These are phyloP conservation scores for Adelphocoris suturalis DNA, from an alignment of 2,888 invertebrate species.

Conservation along the genomic window DNA sequence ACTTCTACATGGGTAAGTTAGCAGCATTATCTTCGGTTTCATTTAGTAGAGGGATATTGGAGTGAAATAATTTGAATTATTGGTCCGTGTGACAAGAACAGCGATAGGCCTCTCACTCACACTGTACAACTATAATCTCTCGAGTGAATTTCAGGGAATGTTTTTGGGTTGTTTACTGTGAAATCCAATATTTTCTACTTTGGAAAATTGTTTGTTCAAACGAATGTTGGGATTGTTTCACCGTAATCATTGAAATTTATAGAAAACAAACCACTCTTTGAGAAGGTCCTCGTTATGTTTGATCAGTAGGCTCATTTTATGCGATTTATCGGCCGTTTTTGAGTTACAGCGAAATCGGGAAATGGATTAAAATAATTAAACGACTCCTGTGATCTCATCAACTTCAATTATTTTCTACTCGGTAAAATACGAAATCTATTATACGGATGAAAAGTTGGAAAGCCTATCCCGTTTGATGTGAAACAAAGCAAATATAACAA, in stretches of 20 bases:
- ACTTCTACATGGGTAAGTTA: too few relatives aligned
- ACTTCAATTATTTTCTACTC: conserved; percentile 36
- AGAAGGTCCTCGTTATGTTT: background rate
- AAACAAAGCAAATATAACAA: conserved; percentile 45
- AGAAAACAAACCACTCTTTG: conserved; percentile 22
- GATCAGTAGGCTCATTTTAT: conserved; percentile 5
- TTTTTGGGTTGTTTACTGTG: background rate
- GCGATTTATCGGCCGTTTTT: background rate
- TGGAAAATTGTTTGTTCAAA: background rate
- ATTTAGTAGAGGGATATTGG: too few relatives aligned
- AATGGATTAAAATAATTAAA: conserved; percentile 28
- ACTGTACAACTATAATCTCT: too few relatives aligned
- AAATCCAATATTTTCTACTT: background rate
- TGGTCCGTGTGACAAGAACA: too few relatives aligned
- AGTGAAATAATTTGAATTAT: too few relatives aligned
- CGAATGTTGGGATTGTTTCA: background rate
- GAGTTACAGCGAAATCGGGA: background rate
- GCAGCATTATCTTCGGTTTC: too few relatives aligned
- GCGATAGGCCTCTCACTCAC: too few relatives aligned
- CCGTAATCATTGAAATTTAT: background rate
- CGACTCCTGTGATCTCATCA: background rate
- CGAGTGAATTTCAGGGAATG: too few relatives aligned
- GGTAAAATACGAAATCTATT: conserved; percentile 15
- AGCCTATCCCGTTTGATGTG: conserved; percentile 33
- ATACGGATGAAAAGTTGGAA: background rate